Evolutionary conservation across 2,797 vertebrate species (phyloP).

Genomic region (Smutsia gigantea): DNA sequence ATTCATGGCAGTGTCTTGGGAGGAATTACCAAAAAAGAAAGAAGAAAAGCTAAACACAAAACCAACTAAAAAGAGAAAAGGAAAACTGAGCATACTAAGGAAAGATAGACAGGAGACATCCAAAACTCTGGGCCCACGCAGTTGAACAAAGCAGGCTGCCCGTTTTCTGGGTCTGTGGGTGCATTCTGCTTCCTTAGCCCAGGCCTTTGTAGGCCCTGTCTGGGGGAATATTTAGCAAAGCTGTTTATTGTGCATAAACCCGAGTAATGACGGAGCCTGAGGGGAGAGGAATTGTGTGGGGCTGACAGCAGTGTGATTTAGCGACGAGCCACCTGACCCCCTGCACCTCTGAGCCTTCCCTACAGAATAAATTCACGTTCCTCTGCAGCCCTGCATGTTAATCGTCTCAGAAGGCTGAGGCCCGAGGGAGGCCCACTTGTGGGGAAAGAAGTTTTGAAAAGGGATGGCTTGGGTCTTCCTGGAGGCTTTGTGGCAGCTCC

Average conservation of each 20-base stretch:
- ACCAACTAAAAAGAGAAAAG: conserved; percentile 71
- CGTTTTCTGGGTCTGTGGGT: conserved; percentile 59
- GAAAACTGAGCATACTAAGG: conserved; percentile 69
- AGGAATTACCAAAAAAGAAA: conserved; percentile 82
- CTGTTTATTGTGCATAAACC: conserved; percentile 89
- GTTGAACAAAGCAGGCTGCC: neutral
- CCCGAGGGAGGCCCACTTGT: conserved; percentile 84
- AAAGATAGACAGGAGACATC: conserved; percentile 58
- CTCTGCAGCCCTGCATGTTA: conserved; percentile 84
- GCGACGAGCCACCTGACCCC: conserved; percentile 88
- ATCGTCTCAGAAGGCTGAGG: conserved; percentile 84
- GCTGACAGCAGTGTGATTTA: conserved; percentile 88
- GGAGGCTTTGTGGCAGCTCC: conserved; percentile 83
- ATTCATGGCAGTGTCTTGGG: conserved; percentile 84
- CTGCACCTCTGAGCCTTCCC: conserved; percentile 82
- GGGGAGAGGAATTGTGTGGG: conserved; percentile 83
- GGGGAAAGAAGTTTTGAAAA: conserved; percentile 81
- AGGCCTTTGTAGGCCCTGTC: conserved; percentile 85
- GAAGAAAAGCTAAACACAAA: conserved; percentile 72
- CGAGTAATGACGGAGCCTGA: conserved; percentile 76
- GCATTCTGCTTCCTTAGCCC: conserved; percentile 82
- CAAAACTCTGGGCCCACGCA: conserved; percentile 36
- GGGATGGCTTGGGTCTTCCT: conserved; percentile 80
- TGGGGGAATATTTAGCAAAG: conserved; percentile 82
- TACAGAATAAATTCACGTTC: conserved; percentile 83